A percentile compares a stretch with the other conserved stretches of the same genome.
phyloP scores from a whole-genome alignment of 1,140 invertebrate genomes.

The Drosophila hydei region DNA sequence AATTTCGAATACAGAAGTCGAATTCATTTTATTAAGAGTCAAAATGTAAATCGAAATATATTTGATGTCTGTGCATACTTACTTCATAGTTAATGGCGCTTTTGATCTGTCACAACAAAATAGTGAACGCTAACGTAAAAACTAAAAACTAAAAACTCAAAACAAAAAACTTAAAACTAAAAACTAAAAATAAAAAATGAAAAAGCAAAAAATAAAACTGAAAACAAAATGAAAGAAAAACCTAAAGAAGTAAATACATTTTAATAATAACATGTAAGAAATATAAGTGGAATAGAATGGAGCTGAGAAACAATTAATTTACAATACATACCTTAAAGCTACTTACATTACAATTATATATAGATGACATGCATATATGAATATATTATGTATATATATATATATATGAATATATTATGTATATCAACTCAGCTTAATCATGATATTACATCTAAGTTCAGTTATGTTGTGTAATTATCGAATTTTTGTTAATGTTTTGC shows the following conservation, averaged over 20 bases:
- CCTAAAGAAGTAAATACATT: constrained; percentile 50
- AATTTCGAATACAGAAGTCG: constrained; percentile 22
- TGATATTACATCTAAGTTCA: constrained; percentile 81
- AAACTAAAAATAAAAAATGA: constrained; percentile 12
- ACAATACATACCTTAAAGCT: constrained; percentile 69
- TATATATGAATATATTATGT: constrained; percentile 54
- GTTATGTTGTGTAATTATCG: constrained; percentile 80
- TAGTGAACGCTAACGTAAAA: constrained; percentile 45
- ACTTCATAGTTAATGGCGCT: constrained; percentile 70
- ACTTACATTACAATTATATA: constrained; percentile 60
- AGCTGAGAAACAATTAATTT: constrained; percentile 63
- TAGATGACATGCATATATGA: constrained; percentile 39
- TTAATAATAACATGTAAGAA: constrained; percentile 43
- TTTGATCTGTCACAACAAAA: constrained; percentile 54
- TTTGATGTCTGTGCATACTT: constrained; percentile 68
- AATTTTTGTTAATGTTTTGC: constrained; percentile 82
- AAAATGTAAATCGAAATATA: constrained; percentile 41
- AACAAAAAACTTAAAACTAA: constrained; percentile 29
- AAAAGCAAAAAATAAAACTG: constrained; percentile 33
- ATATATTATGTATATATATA: constrained; percentile 38
- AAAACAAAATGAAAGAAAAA: constrained; percentile 30
- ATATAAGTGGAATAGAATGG: constrained; percentile 29
- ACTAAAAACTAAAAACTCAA: constrained; percentile 24
- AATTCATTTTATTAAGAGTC: constrained; percentile 61
- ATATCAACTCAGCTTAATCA: constrained; percentile 76